phyloP scores from a whole-genome alignment of 2,888 invertebrate species.

The Ichneumoninae sp. region DNA sequence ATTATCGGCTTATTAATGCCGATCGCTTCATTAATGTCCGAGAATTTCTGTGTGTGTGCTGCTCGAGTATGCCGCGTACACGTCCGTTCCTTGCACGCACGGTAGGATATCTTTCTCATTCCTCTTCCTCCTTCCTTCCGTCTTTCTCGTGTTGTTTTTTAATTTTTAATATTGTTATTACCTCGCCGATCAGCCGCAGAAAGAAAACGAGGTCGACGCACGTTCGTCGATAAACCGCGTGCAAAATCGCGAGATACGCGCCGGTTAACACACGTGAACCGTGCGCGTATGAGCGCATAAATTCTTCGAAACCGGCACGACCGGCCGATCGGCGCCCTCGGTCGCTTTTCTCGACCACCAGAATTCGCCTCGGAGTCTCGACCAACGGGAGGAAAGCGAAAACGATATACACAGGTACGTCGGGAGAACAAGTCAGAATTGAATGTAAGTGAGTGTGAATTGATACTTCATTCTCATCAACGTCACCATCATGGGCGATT shows the following conservation, averaged over 20 bases:
- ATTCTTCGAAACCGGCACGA: conserved; percentile 33
- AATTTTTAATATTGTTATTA: not conserved
- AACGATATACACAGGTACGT: conserved; percentile 7
- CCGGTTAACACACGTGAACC: conserved; percentile 9
- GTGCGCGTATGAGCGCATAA: conserved; percentile 3
- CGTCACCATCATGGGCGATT: conserved; percentile 25
- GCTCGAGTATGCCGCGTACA: conserved; percentile 21
- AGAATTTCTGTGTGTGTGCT: conserved; percentile 57
- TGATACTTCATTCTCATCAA: conserved; percentile 50
- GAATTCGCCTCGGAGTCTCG: conserved; percentile 24
- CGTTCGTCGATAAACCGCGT: conserved; percentile 59
- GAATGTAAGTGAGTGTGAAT: conserved; percentile 26
- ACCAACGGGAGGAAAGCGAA: not conserved
- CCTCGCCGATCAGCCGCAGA: conserved; percentile 15
- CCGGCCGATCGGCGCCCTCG: conserved; percentile 34
- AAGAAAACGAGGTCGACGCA: conserved; percentile 37
- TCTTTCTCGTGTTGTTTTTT: not conserved
- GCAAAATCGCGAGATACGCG: conserved; percentile 34
- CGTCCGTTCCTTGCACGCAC: conserved; percentile 38
- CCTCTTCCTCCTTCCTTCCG: not conserved
- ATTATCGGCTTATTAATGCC: conserved; percentile 79
- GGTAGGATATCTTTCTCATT: conserved; percentile 34
- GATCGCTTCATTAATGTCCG: conserved; percentile 81
- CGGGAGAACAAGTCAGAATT: not conserved
- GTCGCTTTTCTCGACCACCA: conserved; percentile 21